Base-by-base conservation (phyloP, 2,797 vertebrate genomes). In the Tenualosa thibaudeaui region DNA sequence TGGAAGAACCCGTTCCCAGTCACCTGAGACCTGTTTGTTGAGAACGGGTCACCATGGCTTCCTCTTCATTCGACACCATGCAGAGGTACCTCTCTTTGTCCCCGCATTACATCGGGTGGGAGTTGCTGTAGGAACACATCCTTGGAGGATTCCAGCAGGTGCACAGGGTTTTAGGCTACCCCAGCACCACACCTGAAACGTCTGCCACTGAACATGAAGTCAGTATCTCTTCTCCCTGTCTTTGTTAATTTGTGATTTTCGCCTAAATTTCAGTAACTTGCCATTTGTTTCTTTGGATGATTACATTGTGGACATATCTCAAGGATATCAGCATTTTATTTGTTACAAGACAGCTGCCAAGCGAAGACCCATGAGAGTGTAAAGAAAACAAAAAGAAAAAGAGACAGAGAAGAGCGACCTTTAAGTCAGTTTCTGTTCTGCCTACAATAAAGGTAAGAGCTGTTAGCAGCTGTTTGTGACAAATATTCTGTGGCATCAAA, bases 1-100 rank as follows among this genome's bases (percentile, higher is more conserved):
- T 87, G 85, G 89, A 90, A 87, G 84, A 92, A 89, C 85, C 84
- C 54, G 89, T 90, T 91, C 85, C 13, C 78, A 46, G 89, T 90
- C 89, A 93, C 88, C 88, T 89, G 91, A 94, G 87, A 91, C 58
- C 43, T 84, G 88, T 87, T 88, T 85, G 86, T 22, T 68, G 0
- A 1, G 82, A 83, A 49, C 85, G 51, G 15, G 82, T 91, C 78
- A 86, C 88, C 87, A 90, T 91, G 88, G 85, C 86, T 85, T 86
- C 75, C 82, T 83, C 85, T 81, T 82, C 87, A 60, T 88, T 84
- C 87, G 88, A 91, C 91, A 91, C 86, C 51, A n/a, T n/a, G n/a
- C n/a, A 43, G 40, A 78, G 71, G 40, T 78, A 78, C 17, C 40
- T 19, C 71, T 46, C 19, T 43, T 40, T 62, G 58, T 78, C 71